Evolutionary conservation across 2,888 invertebrate species (phyloP), one percentile per base, ranked within the genome.

Genomic region (Mycalesis mineus): DNA sequence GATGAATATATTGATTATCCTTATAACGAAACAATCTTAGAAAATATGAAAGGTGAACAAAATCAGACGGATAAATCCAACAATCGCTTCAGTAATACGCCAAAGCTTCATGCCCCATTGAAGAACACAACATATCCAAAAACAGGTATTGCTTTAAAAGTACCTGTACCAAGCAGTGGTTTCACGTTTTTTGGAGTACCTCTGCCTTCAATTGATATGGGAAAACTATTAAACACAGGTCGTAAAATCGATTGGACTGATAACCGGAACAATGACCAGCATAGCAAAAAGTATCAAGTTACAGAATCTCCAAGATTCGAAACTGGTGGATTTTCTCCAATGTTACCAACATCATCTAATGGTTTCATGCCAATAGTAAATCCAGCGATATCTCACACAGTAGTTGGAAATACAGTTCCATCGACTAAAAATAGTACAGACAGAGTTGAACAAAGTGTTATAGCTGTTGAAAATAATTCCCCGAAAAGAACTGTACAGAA

Each of bases 121-220:
- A 84, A 82, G 64, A 87, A 84, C 59, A 69, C 67, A 22, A 76
- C 75, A 7, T 70, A 72, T 14, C 80, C 86, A 51, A 85, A 85
- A 63, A 83, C 71, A 45, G 55, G 77, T 14, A 76, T 85, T 55
- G 72, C 79, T 53, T 77, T 81, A 36, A 88, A 87, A 44, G 89
- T 92, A 0, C 91, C 93, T 33, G 88, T 91, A 0, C 91, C 93
- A 0, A 75, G 69, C 1, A 92, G 92, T 61, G 92, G 94, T 0
- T 95, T 96, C 66, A 95, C 96, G 11, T 95, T 96, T 73, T 96
- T 96, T 71, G 96, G 96, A 0, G 93, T 96, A 73, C 96, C 96
- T 0, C 75, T 96, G 58, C 95, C 96, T 1, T 91, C 92, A 39
- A 77, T 96, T 47, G 93, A 93, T 65, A 91, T 95, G 70, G 92